A percentile compares a stretch with the other conserved stretches of the same genome.
Evolutionary conservation across 2,888 invertebrate genomes (phyloP).

Genomic region (Caenorhabditis sulstoni): DNA sequence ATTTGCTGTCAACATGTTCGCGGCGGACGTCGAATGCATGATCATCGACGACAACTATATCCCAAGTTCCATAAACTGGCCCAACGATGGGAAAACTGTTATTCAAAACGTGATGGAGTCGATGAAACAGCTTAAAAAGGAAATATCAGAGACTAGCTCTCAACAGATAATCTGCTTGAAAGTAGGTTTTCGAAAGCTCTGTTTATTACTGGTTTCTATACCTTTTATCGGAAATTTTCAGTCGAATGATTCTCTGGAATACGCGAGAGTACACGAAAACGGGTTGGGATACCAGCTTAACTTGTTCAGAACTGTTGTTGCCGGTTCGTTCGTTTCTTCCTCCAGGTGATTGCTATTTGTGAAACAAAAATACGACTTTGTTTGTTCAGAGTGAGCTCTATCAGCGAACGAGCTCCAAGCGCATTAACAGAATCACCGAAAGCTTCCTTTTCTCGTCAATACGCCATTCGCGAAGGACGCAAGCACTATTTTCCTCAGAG

Average conservation of each 20-base stretch:
- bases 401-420: constrained; percentile 25
- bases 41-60: constrained; percentile 40
- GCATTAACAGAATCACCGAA: constrained; percentile 1
- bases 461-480: constrained; percentile 61
- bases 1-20: constrained; percentile 61
- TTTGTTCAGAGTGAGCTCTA: constrained; percentile 22
- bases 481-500: constrained; percentile 65
- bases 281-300: constrained; percentile 52
- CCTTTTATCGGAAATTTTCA: constrained; percentile 21
- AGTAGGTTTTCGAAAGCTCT: constrained; percentile 15
- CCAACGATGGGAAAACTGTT: constrained; percentile 47
- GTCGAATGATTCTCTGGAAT: constrained; percentile 63
- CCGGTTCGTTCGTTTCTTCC: constrained; percentile 51
- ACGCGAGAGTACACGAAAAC: constrained; percentile 59
- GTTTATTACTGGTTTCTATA: background rate
- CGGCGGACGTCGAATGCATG: constrained; percentile 55
- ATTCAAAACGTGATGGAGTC: constrained; percentile 63
- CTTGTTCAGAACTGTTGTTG: constrained; percentile 70
- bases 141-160: constrained; percentile 50
- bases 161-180: constrained; percentile 63
- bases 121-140: constrained; percentile 52
- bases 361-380: background rate
- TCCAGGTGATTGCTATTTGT: constrained; percentile 26
- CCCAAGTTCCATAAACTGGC: constrained; percentile 57
- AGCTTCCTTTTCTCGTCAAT: constrained; percentile 47